phyloP scores from a whole-genome alignment of 1,140 invertebrate species.

The Steinernema feltiae region DNA sequence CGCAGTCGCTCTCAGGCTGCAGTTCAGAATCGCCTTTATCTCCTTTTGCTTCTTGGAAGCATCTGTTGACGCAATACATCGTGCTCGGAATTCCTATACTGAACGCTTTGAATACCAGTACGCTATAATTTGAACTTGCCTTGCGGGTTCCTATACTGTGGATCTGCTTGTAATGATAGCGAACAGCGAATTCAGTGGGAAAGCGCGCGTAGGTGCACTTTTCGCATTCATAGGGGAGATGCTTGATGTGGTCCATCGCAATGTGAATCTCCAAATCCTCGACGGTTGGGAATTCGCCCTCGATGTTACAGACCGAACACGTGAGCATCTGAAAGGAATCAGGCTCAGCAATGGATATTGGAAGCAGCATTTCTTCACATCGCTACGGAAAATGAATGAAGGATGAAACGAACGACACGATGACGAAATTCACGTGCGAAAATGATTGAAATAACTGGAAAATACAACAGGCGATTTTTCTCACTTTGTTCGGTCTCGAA shows the following conservation, averaged over 20 bases:
- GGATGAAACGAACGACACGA: too few relatives aligned
- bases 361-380: too few relatives aligned
- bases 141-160: conserved; percentile 9
- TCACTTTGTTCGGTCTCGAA: too few relatives aligned
- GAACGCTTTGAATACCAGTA: conserved; percentile 10
- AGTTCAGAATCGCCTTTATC: conserved; percentile 17
- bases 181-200: conserved; percentile 38
- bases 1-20: conserved; percentile 8
- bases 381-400: too few relatives aligned
- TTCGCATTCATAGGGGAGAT: conserved; percentile 42
- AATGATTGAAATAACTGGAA: too few relatives aligned
- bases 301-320: not conserved
- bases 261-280: conserved; percentile 37
- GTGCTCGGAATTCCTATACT: conserved; percentile 14
- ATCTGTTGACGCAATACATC: conserved; percentile 26
- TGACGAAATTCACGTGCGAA: too few relatives aligned
- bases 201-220: conserved; percentile 40
- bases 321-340: not conserved
- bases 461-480: too few relatives aligned
- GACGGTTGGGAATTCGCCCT: not conserved
- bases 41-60: conserved; percentile 12
- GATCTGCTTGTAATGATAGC: conserved; percentile 30
- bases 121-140: conserved; percentile 18
- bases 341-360: too few relatives aligned
- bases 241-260: conserved; percentile 34